Percentiles rank a stretch among this genome's conserved stretches.
phyloP scores from a whole-genome alignment of 2,113 vertebrate genomes.

The Mustela nigripes region DNA sequence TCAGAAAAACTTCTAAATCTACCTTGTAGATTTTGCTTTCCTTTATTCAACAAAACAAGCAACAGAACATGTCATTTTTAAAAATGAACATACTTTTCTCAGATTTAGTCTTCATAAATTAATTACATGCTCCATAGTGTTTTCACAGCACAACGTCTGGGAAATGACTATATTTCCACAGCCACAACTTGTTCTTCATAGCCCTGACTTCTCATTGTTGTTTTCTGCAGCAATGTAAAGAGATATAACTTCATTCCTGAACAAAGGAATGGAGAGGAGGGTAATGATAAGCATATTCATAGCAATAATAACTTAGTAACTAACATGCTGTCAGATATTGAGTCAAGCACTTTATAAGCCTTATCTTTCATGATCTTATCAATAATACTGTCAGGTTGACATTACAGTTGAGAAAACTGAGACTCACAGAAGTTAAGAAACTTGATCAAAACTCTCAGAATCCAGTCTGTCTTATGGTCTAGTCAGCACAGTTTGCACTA shows the following conservation, averaged over 20 bases:
- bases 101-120: neutral
- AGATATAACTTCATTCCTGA: neutral
- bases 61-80: neutral
- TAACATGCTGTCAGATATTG: neutral
- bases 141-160: neutral
- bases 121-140: neutral
- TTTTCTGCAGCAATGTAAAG: neutral
- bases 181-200: neutral
- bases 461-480: neutral
- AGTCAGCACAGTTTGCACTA: neutral
- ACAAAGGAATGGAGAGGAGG: neutral
- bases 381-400: neutral
- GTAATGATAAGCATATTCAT: neutral
- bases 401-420: neutral
- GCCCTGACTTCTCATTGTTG: neutral
- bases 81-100: neutral
- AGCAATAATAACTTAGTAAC: neutral
- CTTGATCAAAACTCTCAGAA: neutral
- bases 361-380: neutral
- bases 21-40: neutral
- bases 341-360: neutral
- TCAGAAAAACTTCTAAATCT: neutral
- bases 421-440: neutral
- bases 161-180: neutral
- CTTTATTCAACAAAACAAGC: neutral